phyloP scores from a whole-genome alignment of 2,113 vertebrate species.

The Heloderma charlesbogerti region DNA sequence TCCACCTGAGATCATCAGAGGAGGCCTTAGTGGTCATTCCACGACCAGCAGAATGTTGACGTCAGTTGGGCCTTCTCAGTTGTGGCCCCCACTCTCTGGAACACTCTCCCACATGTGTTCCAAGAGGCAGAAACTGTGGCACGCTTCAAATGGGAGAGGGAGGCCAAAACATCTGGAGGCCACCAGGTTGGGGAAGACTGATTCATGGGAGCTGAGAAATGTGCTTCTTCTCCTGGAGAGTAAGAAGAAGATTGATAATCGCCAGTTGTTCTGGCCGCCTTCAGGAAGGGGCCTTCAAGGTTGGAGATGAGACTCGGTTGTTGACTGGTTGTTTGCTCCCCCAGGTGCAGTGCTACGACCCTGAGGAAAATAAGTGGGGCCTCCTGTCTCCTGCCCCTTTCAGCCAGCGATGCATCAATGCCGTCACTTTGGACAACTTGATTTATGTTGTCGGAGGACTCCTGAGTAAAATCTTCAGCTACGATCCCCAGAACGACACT shows the following conservation, averaged over 20 bases:
- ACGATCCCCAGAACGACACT: conserved; percentile 69
- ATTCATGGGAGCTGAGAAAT: no score
- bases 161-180: no score
- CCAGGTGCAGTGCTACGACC: conserved; percentile 84
- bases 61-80: no score
- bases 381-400: conserved; percentile 77
- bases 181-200: no score
- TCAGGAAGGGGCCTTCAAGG: background rate
- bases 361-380: conserved; percentile 76
- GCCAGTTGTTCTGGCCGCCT: background rate
- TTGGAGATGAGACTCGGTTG: background rate
- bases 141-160: no score
- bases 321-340: background rate
- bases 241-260: background rate
- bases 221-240: background rate
- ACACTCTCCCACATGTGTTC: no score
- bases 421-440: conserved; percentile 73
- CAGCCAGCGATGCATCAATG: conserved; percentile 79
- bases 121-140: no score
- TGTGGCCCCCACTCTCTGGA: no score
- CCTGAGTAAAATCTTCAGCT: conserved; percentile 79
- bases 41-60: no score
- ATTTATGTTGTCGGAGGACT: conserved; percentile 84
- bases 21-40: no score
- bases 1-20: no score